Evolutionary conservation across 2,888 invertebrate genomes (phyloP).

Genomic region (Cerastis leucographa): DNA sequence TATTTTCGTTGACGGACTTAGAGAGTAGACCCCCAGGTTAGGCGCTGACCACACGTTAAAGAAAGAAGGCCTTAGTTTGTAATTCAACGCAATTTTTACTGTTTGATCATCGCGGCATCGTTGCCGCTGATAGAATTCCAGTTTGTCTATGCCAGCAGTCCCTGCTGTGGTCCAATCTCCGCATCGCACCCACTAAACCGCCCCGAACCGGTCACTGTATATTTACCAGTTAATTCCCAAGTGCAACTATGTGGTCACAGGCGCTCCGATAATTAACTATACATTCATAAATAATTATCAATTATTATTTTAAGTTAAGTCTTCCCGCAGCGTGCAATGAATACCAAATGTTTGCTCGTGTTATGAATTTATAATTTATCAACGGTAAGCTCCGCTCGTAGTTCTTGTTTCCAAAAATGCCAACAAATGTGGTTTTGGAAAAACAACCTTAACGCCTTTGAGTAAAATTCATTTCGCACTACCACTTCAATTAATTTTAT

Average conservation of each 20-base stretch:
- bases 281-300: constrained; percentile 51
- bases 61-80: too few relatives aligned
- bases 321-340: constrained; percentile 63
- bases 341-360: constrained; percentile 57
- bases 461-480: neutral
- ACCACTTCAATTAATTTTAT: neutral
- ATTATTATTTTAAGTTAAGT: constrained; percentile 66
- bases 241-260: constrained; percentile 40
- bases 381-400: neutral
- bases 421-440: neutral
- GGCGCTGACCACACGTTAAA: too few relatives aligned
- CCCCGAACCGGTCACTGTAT: constrained; percentile 42
- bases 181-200: constrained; percentile 31
- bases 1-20: too few relatives aligned
- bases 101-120: rapidly evolving
- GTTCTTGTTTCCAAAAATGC: neutral
- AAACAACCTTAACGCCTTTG: neutral
- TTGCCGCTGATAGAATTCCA: neutral
- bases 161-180: neutral
- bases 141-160: neutral
- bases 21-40: too few relatives aligned
- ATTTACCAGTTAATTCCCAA: constrained; percentile 60
- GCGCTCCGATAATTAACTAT: constrained; percentile 54
- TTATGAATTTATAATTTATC: constrained; percentile 64
- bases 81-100: neutral